Evolutionary conservation across 2,113 vertebrate species (phyloP).

Genomic region (Tursiops truncatus): DNA sequence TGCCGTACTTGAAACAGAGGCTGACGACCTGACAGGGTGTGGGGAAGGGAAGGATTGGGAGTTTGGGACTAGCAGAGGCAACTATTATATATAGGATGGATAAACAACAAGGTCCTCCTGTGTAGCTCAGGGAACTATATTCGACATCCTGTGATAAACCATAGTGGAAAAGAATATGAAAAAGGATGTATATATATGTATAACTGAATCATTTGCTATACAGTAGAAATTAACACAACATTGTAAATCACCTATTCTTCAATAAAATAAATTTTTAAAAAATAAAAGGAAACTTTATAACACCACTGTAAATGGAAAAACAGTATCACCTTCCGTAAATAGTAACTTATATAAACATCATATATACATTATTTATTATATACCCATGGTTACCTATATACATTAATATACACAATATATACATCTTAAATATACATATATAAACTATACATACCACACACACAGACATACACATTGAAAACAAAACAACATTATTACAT

Average conservation of each 20-base stretch:
- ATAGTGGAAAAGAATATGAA: too few species aligned
- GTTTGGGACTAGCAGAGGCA: too few species aligned
- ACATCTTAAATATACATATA: background rate
- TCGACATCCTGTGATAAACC: too few species aligned
- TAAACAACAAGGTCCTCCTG: too few species aligned
- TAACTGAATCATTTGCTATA: too few species aligned
- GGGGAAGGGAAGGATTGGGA: too few species aligned
- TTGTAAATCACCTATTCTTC: too few species aligned
- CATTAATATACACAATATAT: background rate
- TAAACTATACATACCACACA: background rate
- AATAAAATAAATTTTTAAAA: too few species aligned
- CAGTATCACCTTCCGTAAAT: background rate
- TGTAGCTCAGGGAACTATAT: too few species aligned
- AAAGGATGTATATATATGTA: too few species aligned
- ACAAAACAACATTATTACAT: background rate
- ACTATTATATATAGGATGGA: too few species aligned
- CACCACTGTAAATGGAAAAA: background rate
- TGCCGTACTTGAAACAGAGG: background rate
- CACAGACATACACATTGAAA: background rate
- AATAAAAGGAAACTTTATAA: conserved; percentile 2
- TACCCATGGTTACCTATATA: background rate
- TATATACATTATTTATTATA: background rate
- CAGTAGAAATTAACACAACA: too few species aligned
- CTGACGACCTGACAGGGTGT: background rate
- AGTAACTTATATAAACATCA: background rate